These are phyloP conservation scores for Cheilinus undulatus DNA, from an alignment of 2,113 vertebrate species.

Conservation along the genomic window DNA sequence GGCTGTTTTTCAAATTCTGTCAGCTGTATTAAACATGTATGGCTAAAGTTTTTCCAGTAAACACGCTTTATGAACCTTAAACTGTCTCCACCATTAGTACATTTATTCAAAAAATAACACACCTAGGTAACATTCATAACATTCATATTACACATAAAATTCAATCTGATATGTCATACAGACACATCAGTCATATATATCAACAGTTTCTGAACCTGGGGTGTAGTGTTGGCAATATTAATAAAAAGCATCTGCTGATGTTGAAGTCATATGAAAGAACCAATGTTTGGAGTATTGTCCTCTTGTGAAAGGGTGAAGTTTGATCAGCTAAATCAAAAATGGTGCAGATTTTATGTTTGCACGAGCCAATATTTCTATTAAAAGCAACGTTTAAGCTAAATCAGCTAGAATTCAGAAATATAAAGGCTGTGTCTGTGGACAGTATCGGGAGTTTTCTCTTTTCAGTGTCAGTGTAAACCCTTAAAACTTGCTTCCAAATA, in stretches of 20 bases:
- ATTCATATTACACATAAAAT: neutral
- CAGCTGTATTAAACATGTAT: neutral
- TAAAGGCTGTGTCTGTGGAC: slow-evolving; percentile 21
- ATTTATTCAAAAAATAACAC: no score
- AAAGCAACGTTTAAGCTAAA: neutral
- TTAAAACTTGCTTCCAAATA: slow-evolving; percentile 60
- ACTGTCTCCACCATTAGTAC: neutral
- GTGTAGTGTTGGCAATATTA: slow-evolving; percentile 5
- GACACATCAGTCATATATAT: neutral
- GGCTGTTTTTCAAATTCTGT: neutral
- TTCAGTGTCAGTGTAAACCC: slow-evolving; percentile 51
- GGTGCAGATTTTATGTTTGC: neutral
- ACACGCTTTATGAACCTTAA: neutral
- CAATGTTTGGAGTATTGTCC: slow-evolving; percentile 10
- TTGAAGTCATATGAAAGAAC: slow-evolving; percentile 20
- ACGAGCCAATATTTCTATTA: slow-evolving; percentile 32
- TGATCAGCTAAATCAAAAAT: neutral
- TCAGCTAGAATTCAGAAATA: slow-evolving; percentile 31
- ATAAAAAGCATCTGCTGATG: slow-evolving; percentile 32
- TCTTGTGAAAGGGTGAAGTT: slow-evolving; percentile 1
- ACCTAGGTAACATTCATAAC: no score
- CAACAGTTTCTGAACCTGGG: slow-evolving; percentile 10
- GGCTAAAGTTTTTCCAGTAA: neutral
- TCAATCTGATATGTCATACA: neutral
- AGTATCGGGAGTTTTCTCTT: slow-evolving; percentile 15